A percentile compares a stretch with the other conserved stretches of the same genome.
phyloP scores from a whole-genome alignment of 1,140 invertebrate species.

The Drosophila ogumai region DNA sequence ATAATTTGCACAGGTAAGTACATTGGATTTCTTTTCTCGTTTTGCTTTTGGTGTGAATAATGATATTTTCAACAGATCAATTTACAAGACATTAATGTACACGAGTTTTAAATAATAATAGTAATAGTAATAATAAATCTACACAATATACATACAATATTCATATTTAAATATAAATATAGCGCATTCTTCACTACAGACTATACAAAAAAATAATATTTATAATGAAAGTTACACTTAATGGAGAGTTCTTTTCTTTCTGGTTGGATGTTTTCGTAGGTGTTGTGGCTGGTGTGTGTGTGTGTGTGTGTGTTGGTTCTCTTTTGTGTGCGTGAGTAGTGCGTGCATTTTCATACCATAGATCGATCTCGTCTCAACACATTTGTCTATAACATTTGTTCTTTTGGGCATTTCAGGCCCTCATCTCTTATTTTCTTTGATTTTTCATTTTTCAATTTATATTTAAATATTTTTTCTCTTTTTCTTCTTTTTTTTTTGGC shows the following conservation, averaged over 20 bases:
- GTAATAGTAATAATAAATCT: constrained; percentile 67
- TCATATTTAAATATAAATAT: constrained; percentile 65
- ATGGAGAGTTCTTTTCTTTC: constrained; percentile 56
- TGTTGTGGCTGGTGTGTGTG: constrained; percentile 14
- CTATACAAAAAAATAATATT: constrained; percentile 55
- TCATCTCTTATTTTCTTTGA: constrained; percentile 8
- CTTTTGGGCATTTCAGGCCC: constrained; percentile 7
- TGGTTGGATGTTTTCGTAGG: constrained; percentile 5
- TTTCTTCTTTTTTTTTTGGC: constrained; percentile 29
- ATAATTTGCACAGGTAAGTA: constrained; percentile 54
- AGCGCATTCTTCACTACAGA: constrained; percentile 49
- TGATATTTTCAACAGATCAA: constrained; percentile 72
- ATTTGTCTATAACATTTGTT: constrained; percentile 48
- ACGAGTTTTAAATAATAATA: constrained; percentile 68
- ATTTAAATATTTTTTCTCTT: background rate
- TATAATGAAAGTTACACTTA: constrained; percentile 75
- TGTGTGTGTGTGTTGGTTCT: constrained; percentile 19
- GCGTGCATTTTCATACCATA: constrained; percentile 29
- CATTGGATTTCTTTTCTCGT: constrained; percentile 39
- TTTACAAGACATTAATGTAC: constrained; percentile 81
- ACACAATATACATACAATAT: constrained; percentile 69
- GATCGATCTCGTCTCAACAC: constrained; percentile 29
- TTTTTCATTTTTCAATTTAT: background rate
- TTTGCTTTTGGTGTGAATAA: constrained; percentile 70
- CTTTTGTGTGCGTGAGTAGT: constrained; percentile 31